Conservation (phyloP, 2,888 invertebrate species). For the Drosophila monieri region DNA sequence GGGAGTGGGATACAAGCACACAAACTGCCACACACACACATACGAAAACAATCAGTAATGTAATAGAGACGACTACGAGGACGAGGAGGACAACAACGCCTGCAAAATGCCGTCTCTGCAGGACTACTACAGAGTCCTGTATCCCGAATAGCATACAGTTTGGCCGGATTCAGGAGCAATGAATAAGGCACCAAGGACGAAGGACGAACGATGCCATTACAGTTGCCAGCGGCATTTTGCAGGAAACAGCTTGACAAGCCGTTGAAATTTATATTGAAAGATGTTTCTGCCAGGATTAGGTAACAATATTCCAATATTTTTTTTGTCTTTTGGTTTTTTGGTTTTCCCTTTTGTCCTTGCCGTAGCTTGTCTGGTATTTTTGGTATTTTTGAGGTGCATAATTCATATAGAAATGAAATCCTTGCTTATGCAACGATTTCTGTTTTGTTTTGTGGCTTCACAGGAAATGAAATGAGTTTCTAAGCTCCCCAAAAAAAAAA, state of each 20-base stretch:
- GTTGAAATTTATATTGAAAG: constrained; percentile 79
- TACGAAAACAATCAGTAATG: constrained; percentile 76
- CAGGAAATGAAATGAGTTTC: background rate
- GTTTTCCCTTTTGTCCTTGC: background rate
- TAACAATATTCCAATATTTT: constrained; percentile 29
- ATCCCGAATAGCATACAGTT: constrained; percentile 3
- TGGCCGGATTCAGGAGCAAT: constrained; percentile 1
- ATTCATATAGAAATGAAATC: constrained; percentile 26
- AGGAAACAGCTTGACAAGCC: constrained; percentile 77
- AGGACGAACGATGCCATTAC: constrained; percentile 38
- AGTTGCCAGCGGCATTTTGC: constrained; percentile 50
- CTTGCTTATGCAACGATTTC: constrained; percentile 22
- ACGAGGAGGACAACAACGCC: constrained; percentile 38
- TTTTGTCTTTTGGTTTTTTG: background rate
- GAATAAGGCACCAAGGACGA: constrained; percentile 3
- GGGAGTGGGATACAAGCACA: background rate
- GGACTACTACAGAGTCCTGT: background rate
- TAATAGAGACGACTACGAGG: constrained; percentile 67
- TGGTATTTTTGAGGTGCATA: constrained; percentile 27
- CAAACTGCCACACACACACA: constrained; percentile 49
- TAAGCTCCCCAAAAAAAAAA: no score
- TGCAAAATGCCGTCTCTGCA: constrained; percentile 17
- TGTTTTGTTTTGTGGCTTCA: constrained; percentile 1
- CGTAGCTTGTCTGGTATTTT: background rate
- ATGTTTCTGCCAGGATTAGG: constrained; percentile 69